phyloP scores from a whole-genome alignment of 2,113 vertebrate genomes.

The Hippocampus comes region DNA sequence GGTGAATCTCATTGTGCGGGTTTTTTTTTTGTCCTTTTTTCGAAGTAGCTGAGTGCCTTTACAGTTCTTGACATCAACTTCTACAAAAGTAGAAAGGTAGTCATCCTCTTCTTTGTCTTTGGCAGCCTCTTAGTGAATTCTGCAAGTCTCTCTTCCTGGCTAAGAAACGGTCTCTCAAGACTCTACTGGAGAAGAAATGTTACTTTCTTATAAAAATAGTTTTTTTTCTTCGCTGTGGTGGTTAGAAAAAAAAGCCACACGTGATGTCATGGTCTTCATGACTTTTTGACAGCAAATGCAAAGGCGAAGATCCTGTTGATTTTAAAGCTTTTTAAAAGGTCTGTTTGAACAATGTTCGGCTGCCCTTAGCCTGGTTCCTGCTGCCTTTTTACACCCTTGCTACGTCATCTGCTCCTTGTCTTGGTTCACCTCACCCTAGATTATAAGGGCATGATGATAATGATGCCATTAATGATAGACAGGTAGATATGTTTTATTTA shows the following conservation, averaged over 20 bases:
- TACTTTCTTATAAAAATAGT: not conserved
- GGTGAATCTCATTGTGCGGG: not conserved
- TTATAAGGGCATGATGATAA: constrained; percentile 9
- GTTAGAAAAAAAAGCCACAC: not conserved
- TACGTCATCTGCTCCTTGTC: constrained; percentile 30
- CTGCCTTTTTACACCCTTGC: constrained; percentile 22
- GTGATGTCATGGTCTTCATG: not conserved
- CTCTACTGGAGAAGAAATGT: not conserved
- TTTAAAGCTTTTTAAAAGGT: constrained; percentile 16
- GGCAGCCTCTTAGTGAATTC: not conserved
- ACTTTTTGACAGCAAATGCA: not conserved
- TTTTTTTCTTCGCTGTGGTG: not conserved
- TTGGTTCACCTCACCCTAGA: constrained; percentile 26
- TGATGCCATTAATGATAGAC: too few relatives aligned
- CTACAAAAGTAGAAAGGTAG: not conserved
- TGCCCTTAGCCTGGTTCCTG: not conserved
- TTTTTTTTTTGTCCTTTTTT: not conserved
- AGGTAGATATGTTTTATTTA: too few relatives aligned
- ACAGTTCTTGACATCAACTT: not conserved
- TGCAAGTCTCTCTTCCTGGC: not conserved
- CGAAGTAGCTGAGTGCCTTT: not conserved
- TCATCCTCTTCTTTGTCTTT: not conserved
- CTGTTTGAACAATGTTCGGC: constrained; percentile 18
- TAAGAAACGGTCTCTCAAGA: not conserved
- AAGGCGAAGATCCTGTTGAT: constrained; percentile 1